Conservation (phyloP, 2,797 vertebrate species). For the Acrossocheilus wenchowensis region DNA sequence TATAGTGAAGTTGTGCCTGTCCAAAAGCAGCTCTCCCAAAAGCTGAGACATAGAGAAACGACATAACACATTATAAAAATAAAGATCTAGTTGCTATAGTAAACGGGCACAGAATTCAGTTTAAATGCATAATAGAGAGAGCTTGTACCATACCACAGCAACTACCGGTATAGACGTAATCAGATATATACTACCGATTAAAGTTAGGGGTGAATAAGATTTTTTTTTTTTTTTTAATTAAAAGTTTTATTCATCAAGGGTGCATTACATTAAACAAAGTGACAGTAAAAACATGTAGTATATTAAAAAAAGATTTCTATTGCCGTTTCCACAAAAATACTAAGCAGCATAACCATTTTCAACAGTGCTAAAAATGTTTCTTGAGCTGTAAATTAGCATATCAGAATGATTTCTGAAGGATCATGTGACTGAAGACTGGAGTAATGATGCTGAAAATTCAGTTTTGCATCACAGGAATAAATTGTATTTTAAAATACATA, state of each 20-base stretch:
- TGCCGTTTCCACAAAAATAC: not conserved
- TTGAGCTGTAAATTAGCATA: not conserved
- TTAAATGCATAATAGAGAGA: not conserved
- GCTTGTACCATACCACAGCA: not conserved
- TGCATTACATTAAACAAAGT: not conserved
- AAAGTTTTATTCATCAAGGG: not conserved
- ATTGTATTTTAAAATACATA: not conserved
- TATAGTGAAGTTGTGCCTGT: constrained; percentile 91
- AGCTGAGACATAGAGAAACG: constrained; percentile 74
- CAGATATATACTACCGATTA: not conserved
- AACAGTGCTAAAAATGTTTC: not conserved
- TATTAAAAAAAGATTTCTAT: not conserved
- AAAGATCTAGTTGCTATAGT: not conserved
- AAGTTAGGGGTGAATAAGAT: not conserved
- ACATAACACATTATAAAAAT: constrained; percentile 41
- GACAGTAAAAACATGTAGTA: not conserved
- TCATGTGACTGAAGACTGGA: not conserved
- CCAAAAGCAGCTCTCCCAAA: constrained; percentile 89
- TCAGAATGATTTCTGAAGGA: not conserved
- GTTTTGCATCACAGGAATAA: not conserved
- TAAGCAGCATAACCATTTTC: not conserved
- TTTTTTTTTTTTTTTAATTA: too few relatives aligned
- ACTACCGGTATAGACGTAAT: not conserved
- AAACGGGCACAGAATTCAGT: not conserved
- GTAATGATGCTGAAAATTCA: not conserved